Conservation (phyloP, 92 coral and sea anemone genomes). For the Zoanthus gigantus region DNA sequence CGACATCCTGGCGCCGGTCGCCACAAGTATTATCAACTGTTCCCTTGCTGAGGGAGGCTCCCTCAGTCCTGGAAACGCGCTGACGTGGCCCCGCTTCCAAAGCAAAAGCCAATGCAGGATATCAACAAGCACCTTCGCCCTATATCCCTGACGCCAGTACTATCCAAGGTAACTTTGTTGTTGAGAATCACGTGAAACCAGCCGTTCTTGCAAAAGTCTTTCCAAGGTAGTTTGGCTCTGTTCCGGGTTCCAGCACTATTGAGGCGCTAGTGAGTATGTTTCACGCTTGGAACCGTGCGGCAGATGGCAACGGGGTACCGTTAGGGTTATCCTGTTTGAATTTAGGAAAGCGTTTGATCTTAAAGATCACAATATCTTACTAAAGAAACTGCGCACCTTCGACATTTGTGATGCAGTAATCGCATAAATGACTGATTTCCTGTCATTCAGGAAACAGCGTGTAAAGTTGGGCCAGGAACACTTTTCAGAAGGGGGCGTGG, state of each 20-base stretch:
- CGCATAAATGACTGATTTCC: no score
- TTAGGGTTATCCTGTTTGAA: no score
- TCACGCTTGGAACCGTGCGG: no score
- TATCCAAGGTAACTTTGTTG: not conserved
- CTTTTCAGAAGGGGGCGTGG: no score
- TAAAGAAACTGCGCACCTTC: no score
- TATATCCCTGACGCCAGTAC: not conserved
- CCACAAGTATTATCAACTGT: not conserved
- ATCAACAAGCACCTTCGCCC: not conserved
- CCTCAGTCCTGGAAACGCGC: not conserved
- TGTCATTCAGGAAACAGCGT: no score
- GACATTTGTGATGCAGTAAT: no score
- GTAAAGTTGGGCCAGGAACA: no score
- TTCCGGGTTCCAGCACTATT: not conserved
- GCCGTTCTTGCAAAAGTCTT: not conserved
- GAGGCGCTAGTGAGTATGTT: not conserved
- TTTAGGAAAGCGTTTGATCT: no score
- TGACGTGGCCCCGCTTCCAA: not conserved
- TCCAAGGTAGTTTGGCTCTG: conserved; percentile 5
- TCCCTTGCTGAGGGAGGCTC: no score
- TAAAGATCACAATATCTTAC: no score
- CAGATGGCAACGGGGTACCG: no score
- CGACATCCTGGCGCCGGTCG: not conserved
- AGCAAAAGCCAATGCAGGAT: not conserved
- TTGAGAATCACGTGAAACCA: not conserved